Conservation (phyloP, 2,888 invertebrate genomes). For the Archips crataeganus region DNA sequence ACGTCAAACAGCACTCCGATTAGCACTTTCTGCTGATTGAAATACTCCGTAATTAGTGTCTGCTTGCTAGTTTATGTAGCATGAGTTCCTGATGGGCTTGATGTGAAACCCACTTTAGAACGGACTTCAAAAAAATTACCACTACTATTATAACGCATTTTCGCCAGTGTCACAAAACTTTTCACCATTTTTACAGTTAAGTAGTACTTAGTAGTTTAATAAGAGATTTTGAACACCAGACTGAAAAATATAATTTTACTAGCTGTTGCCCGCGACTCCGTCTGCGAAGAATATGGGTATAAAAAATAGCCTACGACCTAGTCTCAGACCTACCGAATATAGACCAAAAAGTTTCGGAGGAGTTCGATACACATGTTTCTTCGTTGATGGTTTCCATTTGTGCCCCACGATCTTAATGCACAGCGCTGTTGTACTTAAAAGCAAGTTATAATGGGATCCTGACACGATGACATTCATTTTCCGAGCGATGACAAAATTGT, state of each 20-base stretch:
- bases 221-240: too few relatives aligned
- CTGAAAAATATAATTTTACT: background rate
- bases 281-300: too few relatives aligned
- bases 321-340: too few relatives aligned
- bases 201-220: too few relatives aligned
- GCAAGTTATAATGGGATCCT: constrained; percentile 31
- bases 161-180: too few relatives aligned
- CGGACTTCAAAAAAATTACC: background rate
- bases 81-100: background rate
- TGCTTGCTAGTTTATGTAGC: background rate
- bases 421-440: constrained; percentile 6
- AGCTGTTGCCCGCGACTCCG: too few relatives aligned
- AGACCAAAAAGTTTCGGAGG: too few relatives aligned
- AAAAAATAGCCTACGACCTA: too few relatives aligned
- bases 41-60: constrained; percentile 38
- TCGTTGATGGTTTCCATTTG: background rate
- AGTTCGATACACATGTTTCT: background rate
- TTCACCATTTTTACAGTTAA: too few relatives aligned
- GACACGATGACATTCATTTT: constrained; percentile 27
- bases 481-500: constrained; percentile 5
- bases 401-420: constrained; percentile 9
- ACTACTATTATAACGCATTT: background rate
- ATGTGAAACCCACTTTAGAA: background rate
- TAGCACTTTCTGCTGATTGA: constrained; percentile 63
- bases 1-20: constrained; percentile 49